Conservation (phyloP, 1,140 invertebrate species). For the Sitobion miscanthi region DNA sequence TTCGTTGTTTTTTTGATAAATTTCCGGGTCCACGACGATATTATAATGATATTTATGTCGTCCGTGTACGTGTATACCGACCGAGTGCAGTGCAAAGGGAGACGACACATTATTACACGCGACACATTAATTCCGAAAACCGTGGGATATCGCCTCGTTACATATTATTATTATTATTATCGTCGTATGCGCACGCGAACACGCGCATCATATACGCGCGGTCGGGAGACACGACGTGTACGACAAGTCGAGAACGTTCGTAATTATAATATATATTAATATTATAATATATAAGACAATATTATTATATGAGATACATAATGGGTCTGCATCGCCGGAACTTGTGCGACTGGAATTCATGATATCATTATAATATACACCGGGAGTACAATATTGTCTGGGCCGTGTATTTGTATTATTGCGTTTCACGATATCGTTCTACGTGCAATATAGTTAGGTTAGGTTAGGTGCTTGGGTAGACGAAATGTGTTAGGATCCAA, state of each 20-base stretch:
- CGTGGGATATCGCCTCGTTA: conserved; percentile 20
- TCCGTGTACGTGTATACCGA: background rate
- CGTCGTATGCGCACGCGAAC: background rate
- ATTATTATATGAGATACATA: background rate
- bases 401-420: background rate
- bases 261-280: background rate
- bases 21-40: background rate
- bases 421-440: background rate
- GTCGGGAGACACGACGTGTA: background rate
- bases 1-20: conserved; percentile 12
- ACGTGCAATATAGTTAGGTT: background rate
- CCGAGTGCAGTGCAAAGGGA: background rate
- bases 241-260: conserved; percentile 5
- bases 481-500: background rate
- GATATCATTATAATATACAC: background rate
- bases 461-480: background rate
- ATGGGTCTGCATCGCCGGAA: background rate
- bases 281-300: no score
- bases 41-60: background rate
- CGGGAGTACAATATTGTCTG: background rate
- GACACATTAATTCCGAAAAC: conserved; percentile 47
- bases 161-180: background rate
- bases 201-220: no score
- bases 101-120: conserved; percentile 12
- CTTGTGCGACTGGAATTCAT: background rate